Evolutionary conservation across 2,113 vertebrate species (phyloP).

Genomic region (Nothoprocta pentlandii): DNA sequence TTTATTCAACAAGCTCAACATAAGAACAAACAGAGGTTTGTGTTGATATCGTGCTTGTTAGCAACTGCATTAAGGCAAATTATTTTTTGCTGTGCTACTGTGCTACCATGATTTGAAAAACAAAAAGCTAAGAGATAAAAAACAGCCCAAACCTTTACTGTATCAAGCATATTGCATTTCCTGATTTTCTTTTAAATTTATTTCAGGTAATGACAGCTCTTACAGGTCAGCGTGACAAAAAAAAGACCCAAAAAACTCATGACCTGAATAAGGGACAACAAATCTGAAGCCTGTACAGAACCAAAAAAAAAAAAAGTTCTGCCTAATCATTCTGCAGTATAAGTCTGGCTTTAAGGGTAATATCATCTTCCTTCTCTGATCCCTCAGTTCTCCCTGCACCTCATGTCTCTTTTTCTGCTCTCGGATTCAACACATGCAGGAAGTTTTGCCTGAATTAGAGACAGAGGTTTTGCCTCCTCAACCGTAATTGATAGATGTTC

Average conservation of each 20-base stretch:
- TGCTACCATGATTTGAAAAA: slow-evolving; percentile 57
- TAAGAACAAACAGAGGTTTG: slow-evolving; percentile 60
- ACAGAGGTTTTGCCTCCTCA: slow-evolving; percentile 42
- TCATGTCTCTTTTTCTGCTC: background rate
- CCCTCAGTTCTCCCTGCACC: background rate
- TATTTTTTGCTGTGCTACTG: slow-evolving; percentile 51
- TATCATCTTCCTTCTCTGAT: background rate
- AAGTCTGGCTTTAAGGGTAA: background rate
- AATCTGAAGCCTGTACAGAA: background rate
- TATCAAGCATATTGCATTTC: background rate
- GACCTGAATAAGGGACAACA: background rate
- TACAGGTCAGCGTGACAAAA: background rate
- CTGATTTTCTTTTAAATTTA: background rate
- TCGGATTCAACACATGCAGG: background rate
- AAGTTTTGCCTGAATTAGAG: slow-evolving; percentile 36
- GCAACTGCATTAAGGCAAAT: slow-evolving; percentile 64
- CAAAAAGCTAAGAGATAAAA: slow-evolving; percentile 41
- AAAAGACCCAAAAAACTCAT: background rate
- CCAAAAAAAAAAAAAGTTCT: background rate
- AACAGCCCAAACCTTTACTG: background rate
- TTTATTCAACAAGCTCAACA: slow-evolving; percentile 66
- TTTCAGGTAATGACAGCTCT: background rate
- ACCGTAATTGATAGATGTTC: slow-evolving; percentile 45
- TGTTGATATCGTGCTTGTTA: slow-evolving; percentile 58
- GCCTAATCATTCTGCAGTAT: background rate